Base-by-base conservation (phyloP, 2,113 vertebrate species). In the Anser cygnoides region DNA sequence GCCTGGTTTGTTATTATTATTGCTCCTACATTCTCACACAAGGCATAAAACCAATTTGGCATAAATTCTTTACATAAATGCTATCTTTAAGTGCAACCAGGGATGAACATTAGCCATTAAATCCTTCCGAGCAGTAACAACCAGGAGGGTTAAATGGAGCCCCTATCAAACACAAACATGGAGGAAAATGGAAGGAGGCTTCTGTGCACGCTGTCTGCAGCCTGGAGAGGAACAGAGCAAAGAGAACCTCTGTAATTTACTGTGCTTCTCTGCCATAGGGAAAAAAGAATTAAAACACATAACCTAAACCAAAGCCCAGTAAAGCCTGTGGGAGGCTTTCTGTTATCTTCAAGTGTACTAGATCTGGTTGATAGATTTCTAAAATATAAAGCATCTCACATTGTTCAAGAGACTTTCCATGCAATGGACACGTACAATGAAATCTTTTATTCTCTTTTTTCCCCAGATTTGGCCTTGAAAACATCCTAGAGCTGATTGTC, bases 201-300 rank as follows among this genome's bases (percentile, higher is more conserved):
- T 96, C 93, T 87, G 62, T 92, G 77, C 43, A 41, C 72, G 74
- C 76, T 94, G 83, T 86, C 76, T 96, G 86, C 44, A 92, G 88
- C 73, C 88, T 87, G 52, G 88, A 95, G 62, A 66, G 80, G 80
- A 92, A 85, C 75, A 95, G 92, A 93, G 92, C 77, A 82, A 91
- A 92, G 44, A 95, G 89, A 94, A 93, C 80, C 76, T 96, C 84
- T 95, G 44, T 94, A 94, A 92, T 93, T 95, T 94, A 93, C 90
- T 89, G 74, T 63, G 23, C 82, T 92, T 87, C 84, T 96, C 84
- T 93, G 73, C 92, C 94, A 80, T 81, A 94, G 33, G 54, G 54
- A 17, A 41, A 89, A 94, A 86, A 84, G 87, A 88, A 93, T 93
- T 95, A 93, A 96, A 97, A 90, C 70, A 65, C 43, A 68, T 77